Evolutionary conservation across 2,113 vertebrate genomes (phyloP).

Genomic region (Plestiodon gilberti): DNA sequence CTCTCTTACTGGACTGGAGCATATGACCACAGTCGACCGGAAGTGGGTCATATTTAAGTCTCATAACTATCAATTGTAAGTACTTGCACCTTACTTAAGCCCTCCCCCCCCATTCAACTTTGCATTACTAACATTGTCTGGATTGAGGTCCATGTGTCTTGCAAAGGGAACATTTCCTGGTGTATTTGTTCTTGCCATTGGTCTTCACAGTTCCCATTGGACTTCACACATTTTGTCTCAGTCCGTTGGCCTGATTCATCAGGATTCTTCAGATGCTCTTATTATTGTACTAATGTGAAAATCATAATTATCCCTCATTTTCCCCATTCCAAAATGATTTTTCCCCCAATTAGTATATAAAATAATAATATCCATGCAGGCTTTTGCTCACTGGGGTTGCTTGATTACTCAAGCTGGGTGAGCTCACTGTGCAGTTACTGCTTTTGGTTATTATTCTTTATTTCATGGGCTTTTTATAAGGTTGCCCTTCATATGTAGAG

Average conservation of each 20-base stretch:
- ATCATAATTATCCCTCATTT: conserved; percentile 7
- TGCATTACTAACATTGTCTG: background rate
- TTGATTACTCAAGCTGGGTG: background rate
- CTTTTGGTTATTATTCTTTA: conserved; percentile 1
- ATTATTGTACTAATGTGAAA: background rate
- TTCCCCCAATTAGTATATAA: background rate
- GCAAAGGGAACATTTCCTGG: background rate
- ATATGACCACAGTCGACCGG: background rate
- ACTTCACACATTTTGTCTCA: background rate
- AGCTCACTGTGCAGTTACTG: background rate
- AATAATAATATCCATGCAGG: fast-evolving
- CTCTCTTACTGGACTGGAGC: background rate
- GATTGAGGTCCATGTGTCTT: background rate
- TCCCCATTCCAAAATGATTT: background rate
- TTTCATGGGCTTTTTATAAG: background rate
- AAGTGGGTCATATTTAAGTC: background rate
- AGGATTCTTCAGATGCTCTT: no score
- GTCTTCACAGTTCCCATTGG: background rate
- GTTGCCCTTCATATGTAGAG: background rate
- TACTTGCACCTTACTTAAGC: background rate
- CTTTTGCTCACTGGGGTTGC: background rate
- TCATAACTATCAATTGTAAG: background rate
- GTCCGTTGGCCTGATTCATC: background rate
- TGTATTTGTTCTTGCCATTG: background rate
- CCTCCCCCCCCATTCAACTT: background rate